Percentiles rank a stretch among this genome's conserved stretches.
Evolutionary conservation across 2,888 invertebrate genomes (phyloP).

Genomic region (Melieria omissa): DNA sequence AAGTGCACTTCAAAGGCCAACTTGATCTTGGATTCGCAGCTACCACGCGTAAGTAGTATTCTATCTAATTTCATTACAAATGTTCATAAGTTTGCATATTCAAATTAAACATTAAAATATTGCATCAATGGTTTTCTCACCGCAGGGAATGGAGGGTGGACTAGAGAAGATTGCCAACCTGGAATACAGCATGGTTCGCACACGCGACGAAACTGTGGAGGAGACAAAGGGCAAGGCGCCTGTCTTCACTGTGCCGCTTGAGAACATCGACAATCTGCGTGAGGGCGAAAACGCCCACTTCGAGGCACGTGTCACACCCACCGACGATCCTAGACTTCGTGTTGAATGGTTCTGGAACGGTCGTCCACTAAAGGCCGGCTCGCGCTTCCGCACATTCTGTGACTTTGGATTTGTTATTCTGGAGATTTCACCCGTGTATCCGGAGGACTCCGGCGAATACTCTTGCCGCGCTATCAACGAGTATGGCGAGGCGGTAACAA

Average conservation of each 20-base stretch:
- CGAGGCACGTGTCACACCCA: constrained; percentile 88
- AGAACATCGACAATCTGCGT: constrained; percentile 85
- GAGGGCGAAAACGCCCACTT: constrained; percentile 94
- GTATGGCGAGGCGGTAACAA: constrained; percentile 91
- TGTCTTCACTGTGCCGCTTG: constrained; percentile 87
- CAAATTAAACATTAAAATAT: not conserved
- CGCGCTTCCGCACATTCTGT: constrained; percentile 94
- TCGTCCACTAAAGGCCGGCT: constrained; percentile 86
- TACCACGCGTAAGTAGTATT: constrained; percentile 83
- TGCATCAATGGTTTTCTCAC: too few species aligned
- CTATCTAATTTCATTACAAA: not conserved
- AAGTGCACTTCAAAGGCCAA: constrained; percentile 90
- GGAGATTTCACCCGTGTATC: constrained; percentile 96
- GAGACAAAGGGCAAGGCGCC: constrained; percentile 88
- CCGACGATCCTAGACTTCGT: constrained; percentile 89
- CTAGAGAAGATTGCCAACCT: constrained; percentile 91
- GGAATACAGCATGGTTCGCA: constrained; percentile 88
- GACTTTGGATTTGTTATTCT: constrained; percentile 98
- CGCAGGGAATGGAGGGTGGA: constrained; percentile 91
- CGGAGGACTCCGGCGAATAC: constrained; percentile 94
- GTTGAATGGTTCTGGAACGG: constrained; percentile 97
- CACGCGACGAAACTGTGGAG: constrained; percentile 76
- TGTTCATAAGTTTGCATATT: not conserved
- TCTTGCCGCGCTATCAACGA: constrained; percentile 89
- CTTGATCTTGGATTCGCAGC: constrained; percentile 90